Evolutionary conservation across 1,140 invertebrate genomes (phyloP), one percentile per base, ranked within the genome.

Genomic region (Arion vulgaris): DNA sequence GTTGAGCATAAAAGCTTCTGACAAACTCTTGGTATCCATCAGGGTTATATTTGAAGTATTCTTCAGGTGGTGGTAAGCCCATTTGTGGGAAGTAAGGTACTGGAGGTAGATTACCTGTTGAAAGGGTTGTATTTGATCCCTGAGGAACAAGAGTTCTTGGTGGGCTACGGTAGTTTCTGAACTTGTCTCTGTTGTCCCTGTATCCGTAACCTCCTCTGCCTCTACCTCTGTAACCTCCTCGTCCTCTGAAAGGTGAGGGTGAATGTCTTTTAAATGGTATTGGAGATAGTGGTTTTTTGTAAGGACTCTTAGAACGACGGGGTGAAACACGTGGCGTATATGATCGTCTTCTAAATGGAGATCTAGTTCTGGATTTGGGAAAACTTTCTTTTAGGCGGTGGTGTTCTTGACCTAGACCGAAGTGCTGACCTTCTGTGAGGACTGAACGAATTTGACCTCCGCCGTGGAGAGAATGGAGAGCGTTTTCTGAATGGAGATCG

Each of bases 11-110:
- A 45, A 80, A 71, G 53, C 45, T 72, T 28, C 78, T 36, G 0
- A 80, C 78, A 80, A 80, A 80, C 32, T 80, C 78, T 66, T 80
- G 78, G 32, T 80, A 80, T 1, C 78, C 78, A 41, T 38, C 78
- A 32, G 78, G 78, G 32, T 80, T 71, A 28, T 80, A 34, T 49
- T 71, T 69, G 32, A 80, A 80, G 41, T 80, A 80, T 71, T 80
- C 78, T 49, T 80, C 78, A 71, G 78, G 78, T 2, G 78, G 78
- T 49, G 78, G 78, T 38, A 80, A 36, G 23, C 78, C 78, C 78
- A 80, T 80, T 17, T 49, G 51, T 69, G 78, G 78, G 38, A 62
- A 62, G 68, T 80, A 80, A 71, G 78, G 78, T 49, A 80, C 78
- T 49, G 78, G 78, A n/a, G 78, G 78, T 26, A 80, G 66, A 51